Percentiles rank a stretch among this genome's conserved stretches.
These are phyloP conservation scores for Propsilocerus akamusi DNA, from an alignment of 1,140 invertebrate genomes.

Conservation along the genomic window DNA sequence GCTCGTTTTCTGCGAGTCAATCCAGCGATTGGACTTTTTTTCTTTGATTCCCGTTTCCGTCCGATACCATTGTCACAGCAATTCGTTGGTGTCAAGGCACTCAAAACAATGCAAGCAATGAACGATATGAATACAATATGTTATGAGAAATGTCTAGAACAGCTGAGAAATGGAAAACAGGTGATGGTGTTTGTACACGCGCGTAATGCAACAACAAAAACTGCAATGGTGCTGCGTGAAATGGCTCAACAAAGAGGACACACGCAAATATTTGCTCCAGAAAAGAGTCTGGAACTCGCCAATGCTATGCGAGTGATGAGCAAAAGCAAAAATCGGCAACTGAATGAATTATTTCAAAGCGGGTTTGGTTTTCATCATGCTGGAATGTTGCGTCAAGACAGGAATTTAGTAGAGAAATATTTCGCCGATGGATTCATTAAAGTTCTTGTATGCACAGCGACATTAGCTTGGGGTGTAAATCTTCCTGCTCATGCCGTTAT, in stretches of 20 bases:
- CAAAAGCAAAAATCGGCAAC: conserved; percentile 53
- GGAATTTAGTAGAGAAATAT: conserved; percentile 71
- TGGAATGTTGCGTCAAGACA: conserved; percentile 33
- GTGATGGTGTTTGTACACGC: conserved; percentile 99
- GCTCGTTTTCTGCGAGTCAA: conserved; percentile 89
- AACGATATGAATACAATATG: conserved; percentile 83
- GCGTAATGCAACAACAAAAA: conserved; percentile 81
- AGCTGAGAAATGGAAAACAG: conserved; percentile 81
- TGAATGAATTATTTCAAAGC: conserved; percentile 63
- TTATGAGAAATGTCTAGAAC: conserved; percentile 80
- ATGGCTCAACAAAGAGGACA: conserved; percentile 54
- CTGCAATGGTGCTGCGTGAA: conserved; percentile 62
- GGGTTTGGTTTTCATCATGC: conserved; percentile 96
- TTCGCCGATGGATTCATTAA: conserved; percentile 79
- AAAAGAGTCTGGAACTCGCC: conserved; percentile 34
- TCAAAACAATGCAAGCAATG: conserved; percentile 55
- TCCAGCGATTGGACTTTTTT: conserved; percentile 83
- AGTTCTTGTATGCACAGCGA: conserved; percentile 92
- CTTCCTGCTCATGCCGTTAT: conserved; percentile 95
- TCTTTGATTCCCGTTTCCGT: conserved; percentile 91
- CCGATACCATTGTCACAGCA: conserved; percentile 87
- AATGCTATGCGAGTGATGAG: conserved; percentile 41
- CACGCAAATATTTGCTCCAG: conserved; percentile 44
- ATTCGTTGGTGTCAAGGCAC: conserved; percentile 79
- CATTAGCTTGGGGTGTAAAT: conserved; percentile 98